Conservation (phyloP, 2,113 vertebrate genomes). For the Corythaeola cristata region DNA sequence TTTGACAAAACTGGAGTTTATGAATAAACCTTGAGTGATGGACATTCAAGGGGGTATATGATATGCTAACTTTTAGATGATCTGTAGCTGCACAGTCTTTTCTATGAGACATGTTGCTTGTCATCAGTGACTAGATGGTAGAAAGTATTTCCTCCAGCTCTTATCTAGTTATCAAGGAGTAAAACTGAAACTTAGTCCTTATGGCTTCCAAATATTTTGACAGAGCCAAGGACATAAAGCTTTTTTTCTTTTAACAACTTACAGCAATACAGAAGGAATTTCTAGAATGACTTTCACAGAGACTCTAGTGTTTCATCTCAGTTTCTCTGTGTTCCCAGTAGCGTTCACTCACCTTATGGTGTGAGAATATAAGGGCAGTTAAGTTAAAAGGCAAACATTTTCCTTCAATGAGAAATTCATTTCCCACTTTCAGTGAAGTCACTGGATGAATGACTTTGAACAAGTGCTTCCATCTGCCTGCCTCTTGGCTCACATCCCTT, state of each 20-base stretch:
- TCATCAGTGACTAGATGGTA: background rate
- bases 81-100: background rate
- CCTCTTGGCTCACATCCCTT: background rate
- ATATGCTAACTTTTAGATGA: background rate
- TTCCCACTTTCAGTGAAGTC: background rate
- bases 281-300: background rate
- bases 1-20: background rate
- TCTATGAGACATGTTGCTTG: background rate
- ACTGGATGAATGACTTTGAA: background rate
- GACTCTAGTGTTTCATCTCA: background rate
- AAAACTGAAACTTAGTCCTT: background rate
- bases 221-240: background rate
- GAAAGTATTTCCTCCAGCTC: background rate
- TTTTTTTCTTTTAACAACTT: background rate
- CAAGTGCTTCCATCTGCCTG: background rate
- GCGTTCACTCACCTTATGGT: background rate
- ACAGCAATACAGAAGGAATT: background rate
- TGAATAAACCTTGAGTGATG: background rate
- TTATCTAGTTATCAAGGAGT: background rate
- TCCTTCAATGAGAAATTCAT: background rate
- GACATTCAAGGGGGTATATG: background rate
- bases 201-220: background rate
- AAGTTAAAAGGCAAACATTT: slow-evolving; percentile 22
- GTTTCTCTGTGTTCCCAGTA: background rate
- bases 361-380: background rate